These are phyloP conservation scores for Montipora cactus DNA, from an alignment of 64 coral and sea anemone genomes.

Conservation along the genomic window DNA sequence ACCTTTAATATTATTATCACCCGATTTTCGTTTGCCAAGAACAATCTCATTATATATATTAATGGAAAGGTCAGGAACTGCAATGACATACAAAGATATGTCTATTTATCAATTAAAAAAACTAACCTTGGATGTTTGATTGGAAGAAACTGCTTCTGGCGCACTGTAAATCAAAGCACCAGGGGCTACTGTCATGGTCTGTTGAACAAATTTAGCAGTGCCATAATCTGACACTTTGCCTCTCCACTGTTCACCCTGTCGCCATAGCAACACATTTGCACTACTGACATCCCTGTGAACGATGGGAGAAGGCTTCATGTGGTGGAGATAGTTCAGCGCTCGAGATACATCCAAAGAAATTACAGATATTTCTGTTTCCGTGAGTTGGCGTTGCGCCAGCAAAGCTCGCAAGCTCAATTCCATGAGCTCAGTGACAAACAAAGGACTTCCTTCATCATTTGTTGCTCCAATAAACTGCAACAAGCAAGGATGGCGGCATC, in stretches of 20 bases:
- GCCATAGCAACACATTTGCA: constrained; percentile 57
- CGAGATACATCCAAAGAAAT: constrained; percentile 31
- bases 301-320: neutral
- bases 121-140: neutral
- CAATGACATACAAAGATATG: too few relatives aligned
- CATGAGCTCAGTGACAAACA: neutral
- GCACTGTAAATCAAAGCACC: neutral
- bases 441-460: neutral
- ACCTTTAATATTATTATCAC: too few relatives aligned
- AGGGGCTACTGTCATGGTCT: neutral
- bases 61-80: too few relatives aligned
- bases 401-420: neutral
- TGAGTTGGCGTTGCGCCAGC: neutral
- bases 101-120: neutral
- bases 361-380: neutral
- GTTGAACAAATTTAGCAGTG: constrained; percentile 6
- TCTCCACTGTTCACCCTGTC: constrained; percentile 6
- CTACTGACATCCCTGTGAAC: constrained; percentile 52
- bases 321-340: constrained; percentile 51
- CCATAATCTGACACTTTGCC: constrained; percentile 64
- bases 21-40: too few relatives aligned
- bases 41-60: too few relatives aligned
- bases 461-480: neutral
- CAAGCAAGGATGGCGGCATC: neutral
- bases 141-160: constrained; percentile 10